Conservation (phyloP, 2,888 invertebrate species). For the Abrostola triplasia region DNA sequence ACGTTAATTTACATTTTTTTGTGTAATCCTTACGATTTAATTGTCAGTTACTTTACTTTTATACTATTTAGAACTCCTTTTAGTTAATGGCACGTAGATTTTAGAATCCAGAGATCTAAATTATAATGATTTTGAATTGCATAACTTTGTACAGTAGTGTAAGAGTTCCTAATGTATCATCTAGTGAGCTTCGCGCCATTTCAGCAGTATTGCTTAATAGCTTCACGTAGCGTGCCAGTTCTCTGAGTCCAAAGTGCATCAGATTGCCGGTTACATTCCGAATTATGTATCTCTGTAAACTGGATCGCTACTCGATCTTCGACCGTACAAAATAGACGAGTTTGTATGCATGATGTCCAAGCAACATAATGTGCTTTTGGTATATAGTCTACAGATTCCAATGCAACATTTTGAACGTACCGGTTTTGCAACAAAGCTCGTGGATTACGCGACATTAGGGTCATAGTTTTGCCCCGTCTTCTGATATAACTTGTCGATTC, state of each 20-base stretch:
- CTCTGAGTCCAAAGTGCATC: slow-evolving; percentile 73
- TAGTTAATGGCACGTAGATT: no score
- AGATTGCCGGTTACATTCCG: slow-evolving; percentile 69
- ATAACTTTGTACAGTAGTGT: slow-evolving; percentile 17
- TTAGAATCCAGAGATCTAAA: no score
- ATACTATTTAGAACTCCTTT: no score
- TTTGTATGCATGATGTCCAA: slow-evolving; percentile 44
- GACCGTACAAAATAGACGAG: slow-evolving; percentile 44
- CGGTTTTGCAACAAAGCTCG: slow-evolving; percentile 53
- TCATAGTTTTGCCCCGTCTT: slow-evolving; percentile 57
- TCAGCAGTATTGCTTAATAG: slow-evolving; percentile 67
- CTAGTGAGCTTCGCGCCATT: slow-evolving; percentile 37
- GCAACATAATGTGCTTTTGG: slow-evolving; percentile 38
- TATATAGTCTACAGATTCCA: slow-evolving; percentile 28
- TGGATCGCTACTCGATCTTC: slow-evolving; percentile 65
- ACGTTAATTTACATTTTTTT: slow-evolving; percentile 27
- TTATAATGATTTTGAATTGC: no score
- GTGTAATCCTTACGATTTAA: no score
- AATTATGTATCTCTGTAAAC: slow-evolving; percentile 71
- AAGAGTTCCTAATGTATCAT: slow-evolving; percentile 33
- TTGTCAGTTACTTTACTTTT: no score
- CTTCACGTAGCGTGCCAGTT: slow-evolving; percentile 67
- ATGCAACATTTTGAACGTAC: slow-evolving; percentile 48
- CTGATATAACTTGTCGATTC: slow-evolving; percentile 61
- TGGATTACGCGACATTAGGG: slow-evolving; percentile 61